Evolutionary conservation across 2,797 vertebrate genomes (phyloP).

Genomic region (Spinibarbus caldwelli): DNA sequence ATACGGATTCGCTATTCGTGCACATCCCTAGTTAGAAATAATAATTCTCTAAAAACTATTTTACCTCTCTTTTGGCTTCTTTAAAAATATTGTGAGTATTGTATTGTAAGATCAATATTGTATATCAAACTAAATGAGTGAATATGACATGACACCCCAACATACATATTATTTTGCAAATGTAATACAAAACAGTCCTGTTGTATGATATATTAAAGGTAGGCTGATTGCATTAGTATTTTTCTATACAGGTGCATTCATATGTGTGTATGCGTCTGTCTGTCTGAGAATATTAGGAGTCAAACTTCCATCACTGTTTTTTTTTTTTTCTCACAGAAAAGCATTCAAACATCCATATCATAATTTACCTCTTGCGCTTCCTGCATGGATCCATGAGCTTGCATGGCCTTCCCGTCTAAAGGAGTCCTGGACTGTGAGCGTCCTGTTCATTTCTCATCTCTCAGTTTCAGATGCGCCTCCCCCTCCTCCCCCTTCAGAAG

Average conservation of each 20-base stretch:
- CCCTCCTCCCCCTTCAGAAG: constrained; percentile 80
- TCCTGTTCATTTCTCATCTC: constrained; percentile 20
- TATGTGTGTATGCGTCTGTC: neutral
- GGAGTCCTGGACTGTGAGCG: neutral
- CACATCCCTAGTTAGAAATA: no score
- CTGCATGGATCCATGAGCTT: constrained; percentile 34
- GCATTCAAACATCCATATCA: neutral
- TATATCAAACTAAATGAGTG: no score
- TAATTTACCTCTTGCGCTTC: neutral
- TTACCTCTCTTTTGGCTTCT: no score
- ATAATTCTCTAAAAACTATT: no score
- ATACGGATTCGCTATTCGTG: no score
- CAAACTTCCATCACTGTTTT: neutral
- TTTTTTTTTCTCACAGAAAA: constrained; percentile 10
- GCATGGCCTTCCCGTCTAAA: constrained; percentile 19
- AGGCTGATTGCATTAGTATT: no score
- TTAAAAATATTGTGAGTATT: no score
- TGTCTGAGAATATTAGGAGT: neutral
- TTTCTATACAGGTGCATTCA: neutral
- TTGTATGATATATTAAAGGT: no score
- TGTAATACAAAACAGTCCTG: no score
- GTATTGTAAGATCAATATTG: no score
- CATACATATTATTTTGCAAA: no score
- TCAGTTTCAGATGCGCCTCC: constrained; percentile 88
- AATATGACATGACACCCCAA: no score